phyloP scores from a whole-genome alignment of 2,113 vertebrate species.

The Hassar affinis region DNA sequence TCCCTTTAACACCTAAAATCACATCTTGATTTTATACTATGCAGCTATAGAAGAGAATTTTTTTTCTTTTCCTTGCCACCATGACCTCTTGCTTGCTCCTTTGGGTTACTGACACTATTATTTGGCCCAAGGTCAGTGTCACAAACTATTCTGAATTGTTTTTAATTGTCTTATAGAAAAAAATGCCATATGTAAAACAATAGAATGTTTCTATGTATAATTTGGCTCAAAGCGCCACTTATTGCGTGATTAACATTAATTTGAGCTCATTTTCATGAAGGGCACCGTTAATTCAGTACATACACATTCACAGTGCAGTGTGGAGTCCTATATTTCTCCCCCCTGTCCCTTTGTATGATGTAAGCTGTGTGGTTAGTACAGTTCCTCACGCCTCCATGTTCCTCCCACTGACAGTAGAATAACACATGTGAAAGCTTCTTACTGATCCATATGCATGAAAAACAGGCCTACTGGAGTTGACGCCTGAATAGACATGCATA shows the following conservation, averaged over 20 bases:
- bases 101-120: not conserved
- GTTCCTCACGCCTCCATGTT: slow-evolving; percentile 40
- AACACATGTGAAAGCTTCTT: slow-evolving; percentile 47
- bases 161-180: not conserved
- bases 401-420: slow-evolving; percentile 46
- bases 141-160: not conserved
- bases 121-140: not conserved
- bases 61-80: not conserved
- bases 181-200: not conserved
- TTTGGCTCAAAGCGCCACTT: not conserved
- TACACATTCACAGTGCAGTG: not conserved
- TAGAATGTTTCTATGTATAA: not conserved
- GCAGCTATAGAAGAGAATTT: not conserved
- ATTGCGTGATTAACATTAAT: not conserved
- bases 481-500: slow-evolving; percentile 18
- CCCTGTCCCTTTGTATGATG: slow-evolving; percentile 32
- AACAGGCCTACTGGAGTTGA: slow-evolving; percentile 15
- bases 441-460: slow-evolving; percentile 41
- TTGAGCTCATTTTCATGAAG: not conserved
- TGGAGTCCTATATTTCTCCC: slow-evolving; percentile 36
- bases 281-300: not conserved
- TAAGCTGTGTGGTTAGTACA: slow-evolving; percentile 48
- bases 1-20: not conserved
- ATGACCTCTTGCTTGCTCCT: not conserved
- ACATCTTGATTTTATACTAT: not conserved